Evolutionary conservation across 2,797 vertebrate genomes (phyloP).

Genomic region (Epinephelus malabaricus): DNA sequence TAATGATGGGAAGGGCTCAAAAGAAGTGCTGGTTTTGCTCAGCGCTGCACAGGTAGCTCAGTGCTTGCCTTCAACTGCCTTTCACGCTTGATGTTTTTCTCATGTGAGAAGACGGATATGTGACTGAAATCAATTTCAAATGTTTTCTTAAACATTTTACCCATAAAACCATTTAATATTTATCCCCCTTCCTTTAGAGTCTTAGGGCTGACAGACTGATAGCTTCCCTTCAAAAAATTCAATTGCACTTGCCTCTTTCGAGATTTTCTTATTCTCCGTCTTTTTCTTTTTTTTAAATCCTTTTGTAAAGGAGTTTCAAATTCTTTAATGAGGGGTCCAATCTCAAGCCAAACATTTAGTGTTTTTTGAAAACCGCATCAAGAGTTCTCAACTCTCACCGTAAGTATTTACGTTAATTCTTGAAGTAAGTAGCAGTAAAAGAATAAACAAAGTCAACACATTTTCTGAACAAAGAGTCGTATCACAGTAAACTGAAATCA

Average conservation of each 20-base stretch:
- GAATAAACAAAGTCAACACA: slow-evolving; percentile 80
- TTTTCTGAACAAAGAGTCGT: slow-evolving; percentile 80
- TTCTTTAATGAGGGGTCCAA: slow-evolving; percentile 89
- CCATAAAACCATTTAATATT: slow-evolving; percentile 81
- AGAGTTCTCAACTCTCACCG: slow-evolving; percentile 85
- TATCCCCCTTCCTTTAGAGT: slow-evolving; percentile 99
- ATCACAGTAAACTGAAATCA: slow-evolving; percentile 83
- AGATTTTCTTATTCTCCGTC: slow-evolving; percentile 82
- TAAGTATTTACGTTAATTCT: slow-evolving; percentile 82
- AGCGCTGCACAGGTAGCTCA: slow-evolving; percentile 86
- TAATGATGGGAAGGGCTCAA: slow-evolving; percentile 90
- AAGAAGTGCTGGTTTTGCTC: slow-evolving; percentile 93
- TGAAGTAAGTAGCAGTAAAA: slow-evolving; percentile 82
- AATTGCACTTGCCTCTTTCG: slow-evolving; percentile 99
- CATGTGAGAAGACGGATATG: slow-evolving; percentile 75
- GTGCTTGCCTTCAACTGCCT: slow-evolving; percentile 87
- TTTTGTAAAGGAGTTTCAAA: slow-evolving; percentile 90
- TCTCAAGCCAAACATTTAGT: slow-evolving; percentile 86
- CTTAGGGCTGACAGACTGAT: slow-evolving; percentile 99
- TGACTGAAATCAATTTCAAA: slow-evolving; percentile 79
- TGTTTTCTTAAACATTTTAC: slow-evolving; percentile 79
- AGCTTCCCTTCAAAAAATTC: slow-evolving; percentile 97
- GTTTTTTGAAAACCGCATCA: slow-evolving; percentile 78
- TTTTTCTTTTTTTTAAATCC: slow-evolving; percentile 71
- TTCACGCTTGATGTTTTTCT: slow-evolving; percentile 87